Evolutionary conservation across 2,888 invertebrate species (phyloP), one percentile per base, ranked within the genome.

Genomic region (Heliconius charithonia): DNA sequence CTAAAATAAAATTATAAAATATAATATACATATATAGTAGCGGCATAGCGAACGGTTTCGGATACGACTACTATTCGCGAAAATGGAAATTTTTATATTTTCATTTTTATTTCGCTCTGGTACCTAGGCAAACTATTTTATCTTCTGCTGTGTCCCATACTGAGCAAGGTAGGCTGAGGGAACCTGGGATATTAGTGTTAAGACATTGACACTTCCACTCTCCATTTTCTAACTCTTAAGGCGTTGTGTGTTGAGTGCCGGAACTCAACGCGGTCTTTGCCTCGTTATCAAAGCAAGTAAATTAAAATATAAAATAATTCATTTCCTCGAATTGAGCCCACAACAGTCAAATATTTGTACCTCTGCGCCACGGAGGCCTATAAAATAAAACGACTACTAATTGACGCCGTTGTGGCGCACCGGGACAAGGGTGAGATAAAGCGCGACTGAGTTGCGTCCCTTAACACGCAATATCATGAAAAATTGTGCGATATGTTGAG

Each of bases 1-100:
- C 95, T 95, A 85, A 9, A 85, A 32, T 3, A 70, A 51, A 13
- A 7, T 22, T 7, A 51, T 7, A 51, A 51, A 51, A 51, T 51
- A 19, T 16, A 45, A 45, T 45, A 16, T 16, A 45, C 45, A 45
- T 45, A 13, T 41, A 41, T 13, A 45, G 19, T 16, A 16, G 1
- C 4, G 16, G 16, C 13, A 4, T 3, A n/a, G 19, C 16, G 45
- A 45, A 16, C 45, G 1, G 16, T 16, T 51, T 16, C 2, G 1
- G 51, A 16, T 51, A 19, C 19, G 51, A 6, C 6, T 51, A 16
- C 51, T 4, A 6, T 16, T 51, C 6, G 51, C 4, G 1, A 1
- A 51, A 51, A 19, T 6, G 19, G 4, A 51, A 51, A 51, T 51
- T 6, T n/a, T 19, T 19, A 51, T 51, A 51, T 19, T 51, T 51